Evolutionary conservation across 1,140 invertebrate species (phyloP).

Genomic region (Anastatus disparis): DNA sequence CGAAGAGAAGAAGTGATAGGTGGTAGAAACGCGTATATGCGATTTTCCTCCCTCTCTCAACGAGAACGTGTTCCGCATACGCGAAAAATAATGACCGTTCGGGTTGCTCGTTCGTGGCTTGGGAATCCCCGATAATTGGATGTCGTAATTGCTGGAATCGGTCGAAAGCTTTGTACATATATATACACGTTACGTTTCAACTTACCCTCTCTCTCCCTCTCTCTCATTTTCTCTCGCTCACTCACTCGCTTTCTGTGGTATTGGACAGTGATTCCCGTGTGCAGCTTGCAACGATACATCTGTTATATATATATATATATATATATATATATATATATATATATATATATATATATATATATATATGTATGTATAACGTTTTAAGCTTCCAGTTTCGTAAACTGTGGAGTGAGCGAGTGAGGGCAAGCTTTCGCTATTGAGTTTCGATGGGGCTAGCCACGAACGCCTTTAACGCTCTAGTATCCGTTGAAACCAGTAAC

Average conservation of each 20-base stretch:
- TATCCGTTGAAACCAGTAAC: no score
- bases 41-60: no score
- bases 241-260: neutral
- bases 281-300: slow-evolving; percentile 2
- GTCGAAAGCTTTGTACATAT: slow-evolving; percentile 1
- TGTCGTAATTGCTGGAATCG: slow-evolving; percentile 29
- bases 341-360: no score
- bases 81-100: slow-evolving; percentile 32
- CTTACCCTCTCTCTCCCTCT: no score
- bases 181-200: no score
- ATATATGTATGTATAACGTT: no score
- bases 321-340: no score
- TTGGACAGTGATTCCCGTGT: slow-evolving; percentile 19
- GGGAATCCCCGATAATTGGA: slow-evolving; percentile 34
- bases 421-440: no score
- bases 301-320: no score
- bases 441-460: neutral
- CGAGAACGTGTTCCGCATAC: slow-evolving; percentile 35
- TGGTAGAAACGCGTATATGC: slow-evolving; percentile 1
- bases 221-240: neutral
- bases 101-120: slow-evolving; percentile 15
- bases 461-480: no score
- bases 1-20: neutral
- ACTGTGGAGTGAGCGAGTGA: neutral
- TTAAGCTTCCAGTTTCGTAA: neutral